phyloP scores from a whole-genome alignment of 2,113 vertebrate genomes.

The Gambusia affinis region DNA sequence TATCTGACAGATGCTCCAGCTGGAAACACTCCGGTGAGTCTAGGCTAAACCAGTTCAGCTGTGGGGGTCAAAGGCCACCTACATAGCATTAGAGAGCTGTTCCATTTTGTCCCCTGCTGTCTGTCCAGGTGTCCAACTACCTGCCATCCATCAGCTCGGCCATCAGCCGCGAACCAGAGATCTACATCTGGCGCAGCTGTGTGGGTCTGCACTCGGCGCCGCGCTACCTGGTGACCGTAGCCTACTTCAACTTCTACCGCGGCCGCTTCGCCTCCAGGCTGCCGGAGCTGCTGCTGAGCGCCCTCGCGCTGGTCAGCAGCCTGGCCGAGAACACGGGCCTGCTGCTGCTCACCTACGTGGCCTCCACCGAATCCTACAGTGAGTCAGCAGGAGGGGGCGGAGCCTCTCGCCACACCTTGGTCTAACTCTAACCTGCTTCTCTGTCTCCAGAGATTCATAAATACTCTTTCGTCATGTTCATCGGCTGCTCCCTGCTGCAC shows the following conservation, averaged over 20 bases:
- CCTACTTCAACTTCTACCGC: conserved; percentile 90
- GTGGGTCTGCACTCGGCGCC: conserved; percentile 92
- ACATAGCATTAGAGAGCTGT: no score
- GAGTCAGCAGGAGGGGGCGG: conserved; percentile 32
- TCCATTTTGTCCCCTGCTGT: no score
- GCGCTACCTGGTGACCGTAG: conserved; percentile 83
- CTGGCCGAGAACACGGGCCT: conserved; percentile 87
- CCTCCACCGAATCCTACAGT: conserved; percentile 91
- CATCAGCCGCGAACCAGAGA: conserved; percentile 88
- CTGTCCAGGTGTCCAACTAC: conserved; percentile 89
- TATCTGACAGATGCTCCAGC: no score
- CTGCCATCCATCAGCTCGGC: conserved; percentile 94
- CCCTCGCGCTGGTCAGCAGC: conserved; percentile 80
- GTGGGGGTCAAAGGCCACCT: no score
- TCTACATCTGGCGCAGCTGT: conserved; percentile 93
- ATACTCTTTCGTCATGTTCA: conserved; percentile 87
- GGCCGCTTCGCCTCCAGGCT: conserved; percentile 71
- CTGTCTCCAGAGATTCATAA: conserved; percentile 85
- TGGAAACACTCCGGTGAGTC: no score
- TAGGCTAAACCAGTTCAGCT: no score
- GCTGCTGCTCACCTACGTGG: conserved; percentile 91
- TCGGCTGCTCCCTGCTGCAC: conserved; percentile 85
- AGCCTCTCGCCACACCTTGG: neutral
- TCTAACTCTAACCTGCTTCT: neutral
- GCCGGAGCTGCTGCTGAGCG: conserved; percentile 78